Evolutionary conservation across 1,140 invertebrate species (phyloP).

Genomic region (Aphis gossypii): DNA sequence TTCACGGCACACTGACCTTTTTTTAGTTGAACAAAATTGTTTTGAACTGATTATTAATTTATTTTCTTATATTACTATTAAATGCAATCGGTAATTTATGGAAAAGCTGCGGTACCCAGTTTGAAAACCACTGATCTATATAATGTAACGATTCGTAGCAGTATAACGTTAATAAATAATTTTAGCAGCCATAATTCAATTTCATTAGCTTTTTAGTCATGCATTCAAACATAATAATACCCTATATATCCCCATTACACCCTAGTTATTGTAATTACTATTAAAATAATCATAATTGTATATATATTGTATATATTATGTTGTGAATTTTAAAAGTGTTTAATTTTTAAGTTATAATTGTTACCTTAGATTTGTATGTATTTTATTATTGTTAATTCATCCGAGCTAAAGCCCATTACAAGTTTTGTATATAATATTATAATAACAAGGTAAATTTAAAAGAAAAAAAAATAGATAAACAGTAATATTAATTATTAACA

Average conservation of each 20-base stretch:
- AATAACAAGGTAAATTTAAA: too few relatives aligned
- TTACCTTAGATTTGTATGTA: not conserved
- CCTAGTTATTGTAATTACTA: not conserved
- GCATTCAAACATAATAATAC: not conserved
- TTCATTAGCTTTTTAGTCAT: not conserved
- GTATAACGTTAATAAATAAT: not conserved
- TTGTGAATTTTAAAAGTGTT: too few relatives aligned
- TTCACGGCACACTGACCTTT: too few relatives aligned
- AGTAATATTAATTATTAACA: too few relatives aligned
- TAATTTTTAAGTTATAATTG: not conserved
- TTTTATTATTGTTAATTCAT: not conserved
- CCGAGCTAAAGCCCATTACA: too few relatives aligned
- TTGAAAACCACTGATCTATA: not conserved
- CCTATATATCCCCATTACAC: not conserved
- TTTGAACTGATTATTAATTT: too few relatives aligned
- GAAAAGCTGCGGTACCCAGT: too few relatives aligned
- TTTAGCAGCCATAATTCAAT: not conserved
- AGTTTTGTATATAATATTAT: too few relatives aligned
- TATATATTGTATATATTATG: not conserved
- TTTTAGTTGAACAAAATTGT: too few relatives aligned
- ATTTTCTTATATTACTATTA: too few relatives aligned
- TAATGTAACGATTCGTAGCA: not conserved
- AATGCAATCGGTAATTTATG: too few relatives aligned
- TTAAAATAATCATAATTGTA: not conserved
- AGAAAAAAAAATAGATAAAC: too few relatives aligned